Percentiles rank a stretch among this genome's conserved stretches.
Conservation (phyloP, 2,113 vertebrate species). For the Centropus bengalensis region DNA sequence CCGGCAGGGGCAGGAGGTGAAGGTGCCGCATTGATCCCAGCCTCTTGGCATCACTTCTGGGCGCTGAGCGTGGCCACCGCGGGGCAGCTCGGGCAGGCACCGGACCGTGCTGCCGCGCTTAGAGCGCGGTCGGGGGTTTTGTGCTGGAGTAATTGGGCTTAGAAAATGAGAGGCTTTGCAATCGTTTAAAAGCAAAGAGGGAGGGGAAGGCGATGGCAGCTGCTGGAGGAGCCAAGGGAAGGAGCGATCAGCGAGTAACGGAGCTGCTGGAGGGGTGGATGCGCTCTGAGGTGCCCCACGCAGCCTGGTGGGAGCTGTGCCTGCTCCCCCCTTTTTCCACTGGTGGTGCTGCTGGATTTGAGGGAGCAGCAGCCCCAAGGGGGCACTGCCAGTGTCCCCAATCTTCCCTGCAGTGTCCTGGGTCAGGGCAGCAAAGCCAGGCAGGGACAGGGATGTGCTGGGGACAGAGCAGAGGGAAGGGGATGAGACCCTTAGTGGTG, state of each 20-base stretch:
- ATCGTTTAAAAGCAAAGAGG: neutral
- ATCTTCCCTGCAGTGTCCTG: fast-evolving
- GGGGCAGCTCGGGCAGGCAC: neutral
- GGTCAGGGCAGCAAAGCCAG: neutral
- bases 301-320: neutral
- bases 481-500: neutral
- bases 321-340: neutral
- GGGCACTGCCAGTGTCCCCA: fast-evolving
- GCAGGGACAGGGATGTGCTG: neutral
- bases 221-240: neutral
- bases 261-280: neutral
- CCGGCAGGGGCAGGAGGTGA: neutral
- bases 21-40: neutral
- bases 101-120: neutral
- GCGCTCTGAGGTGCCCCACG: neutral
- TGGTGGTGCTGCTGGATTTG: fast-evolving
- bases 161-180: neutral
- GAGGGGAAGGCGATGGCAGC: neutral
- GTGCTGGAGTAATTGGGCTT: neutral
- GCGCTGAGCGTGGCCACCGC: neutral
- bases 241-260: neutral
- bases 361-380: fast-evolving
- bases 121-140: neutral
- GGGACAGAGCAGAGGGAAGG: neutral
- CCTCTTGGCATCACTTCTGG: neutral